Percentiles rank a stretch among this genome's conserved stretches.
phyloP scores from a whole-genome alignment of 2,113 vertebrate species.

The Ibidorhyncha struthersii region DNA sequence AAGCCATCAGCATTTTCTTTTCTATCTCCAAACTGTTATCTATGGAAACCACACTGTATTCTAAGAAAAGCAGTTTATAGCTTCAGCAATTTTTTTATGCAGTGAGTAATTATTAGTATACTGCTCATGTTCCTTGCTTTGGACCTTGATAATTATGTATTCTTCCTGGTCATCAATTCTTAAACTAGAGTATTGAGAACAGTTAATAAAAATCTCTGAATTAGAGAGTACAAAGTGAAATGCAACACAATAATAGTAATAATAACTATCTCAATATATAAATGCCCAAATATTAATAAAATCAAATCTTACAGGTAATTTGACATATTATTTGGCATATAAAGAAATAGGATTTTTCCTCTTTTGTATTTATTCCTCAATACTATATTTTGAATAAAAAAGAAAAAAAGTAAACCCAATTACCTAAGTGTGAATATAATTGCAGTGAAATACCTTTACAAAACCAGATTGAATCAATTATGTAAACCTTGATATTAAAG shows the following conservation, averaged over 20 bases:
- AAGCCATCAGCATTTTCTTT: neutral
- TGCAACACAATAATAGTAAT: neutral
- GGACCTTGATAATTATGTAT: neutral
- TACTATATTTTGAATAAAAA: neutral
- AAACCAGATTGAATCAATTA: neutral
- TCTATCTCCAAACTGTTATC: neutral
- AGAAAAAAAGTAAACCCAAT: accelerated
- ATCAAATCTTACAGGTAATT: neutral
- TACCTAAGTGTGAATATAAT: neutral
- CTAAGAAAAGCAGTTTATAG: neutral
- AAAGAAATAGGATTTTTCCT: neutral
- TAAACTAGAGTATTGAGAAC: neutral
- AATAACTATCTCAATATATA: neutral
- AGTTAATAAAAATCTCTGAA: neutral
- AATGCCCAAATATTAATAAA: neutral
- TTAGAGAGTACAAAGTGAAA: neutral
- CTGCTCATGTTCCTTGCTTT: neutral
- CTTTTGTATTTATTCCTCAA: neutral
- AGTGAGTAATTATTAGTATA: neutral
- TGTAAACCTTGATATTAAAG: neutral
- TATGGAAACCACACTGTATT: neutral
- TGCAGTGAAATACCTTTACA: neutral
- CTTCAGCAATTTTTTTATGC: neutral
- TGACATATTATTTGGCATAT: neutral
- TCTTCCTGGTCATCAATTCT: neutral